A percentile compares a stretch with the other conserved stretches of the same genome.
Conservation (phyloP, 2,113 vertebrate genomes). For the Cyanistes caeruleus region DNA sequence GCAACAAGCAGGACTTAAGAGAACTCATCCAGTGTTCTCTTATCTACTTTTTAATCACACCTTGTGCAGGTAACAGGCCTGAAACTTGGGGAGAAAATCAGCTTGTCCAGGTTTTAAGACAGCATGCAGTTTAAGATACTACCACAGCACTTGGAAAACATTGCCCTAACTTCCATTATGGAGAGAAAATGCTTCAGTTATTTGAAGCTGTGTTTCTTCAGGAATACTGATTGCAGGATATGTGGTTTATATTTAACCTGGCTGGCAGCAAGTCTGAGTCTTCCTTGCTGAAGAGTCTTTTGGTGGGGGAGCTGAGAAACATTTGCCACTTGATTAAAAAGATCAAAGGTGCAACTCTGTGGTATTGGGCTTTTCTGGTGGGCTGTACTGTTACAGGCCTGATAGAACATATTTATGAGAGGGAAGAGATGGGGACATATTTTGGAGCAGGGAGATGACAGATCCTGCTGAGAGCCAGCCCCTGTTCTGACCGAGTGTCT, state of each 20-base stretch:
- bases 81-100: background rate
- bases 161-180: background rate
- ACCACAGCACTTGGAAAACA: background rate
- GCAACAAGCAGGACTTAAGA: background rate
- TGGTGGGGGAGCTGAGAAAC: background rate
- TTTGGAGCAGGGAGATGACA: background rate
- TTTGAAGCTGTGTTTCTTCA: background rate
- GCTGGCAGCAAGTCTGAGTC: background rate
- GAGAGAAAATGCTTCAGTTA: background rate
- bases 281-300: background rate
- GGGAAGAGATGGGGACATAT: background rate
- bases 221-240: background rate
- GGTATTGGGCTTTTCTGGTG: background rate
- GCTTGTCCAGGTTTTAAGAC: background rate
- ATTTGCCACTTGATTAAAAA: background rate
- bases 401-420: background rate
- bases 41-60: background rate
- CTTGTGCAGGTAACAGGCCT: background rate
- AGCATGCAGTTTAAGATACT: background rate
- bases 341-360: background rate
- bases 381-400: background rate
- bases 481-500: background rate
- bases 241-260: conserved; percentile 39
- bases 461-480: background rate
- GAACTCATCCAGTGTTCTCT: background rate